Base-by-base conservation (phyloP, 2,888 invertebrate species). In the Apoderus coryli region DNA sequence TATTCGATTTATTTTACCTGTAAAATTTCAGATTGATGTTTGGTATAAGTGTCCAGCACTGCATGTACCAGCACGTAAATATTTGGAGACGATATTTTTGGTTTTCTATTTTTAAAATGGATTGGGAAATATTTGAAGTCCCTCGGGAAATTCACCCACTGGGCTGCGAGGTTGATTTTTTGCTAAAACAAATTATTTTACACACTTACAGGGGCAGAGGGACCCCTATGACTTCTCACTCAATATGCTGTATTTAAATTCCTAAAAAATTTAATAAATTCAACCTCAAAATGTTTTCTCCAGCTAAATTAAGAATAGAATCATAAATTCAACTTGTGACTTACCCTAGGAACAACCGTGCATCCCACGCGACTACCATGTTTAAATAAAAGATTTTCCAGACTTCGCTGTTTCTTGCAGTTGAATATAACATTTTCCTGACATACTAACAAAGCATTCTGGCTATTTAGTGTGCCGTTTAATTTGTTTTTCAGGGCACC, bases 401-500 rank as follows among this genome's bases (percentile, higher is more conserved):
- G 45, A 28, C 55, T 53, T 13, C 55, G 45, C 16, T 44, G 44
- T 31, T 47, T 45, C 25, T 43, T 45, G 4, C 48, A 40, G 25
- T 54, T 49, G 5, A 48, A 44, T 14, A 55, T 43, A 10, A 48
- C 38, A 16, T 36, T 40, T 29, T 50, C 50, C 10, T 46, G 46
- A 40, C 53, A 53, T 3, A 58, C 47, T 30, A 60, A 35, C 7
- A 59, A 45, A 3, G 59, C 54, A 34, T 58, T 57, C 27, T 54
- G 51, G 10, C 47, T 38, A 36, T 50, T 56, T 22, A 59, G 35
- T 6, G 56, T 58, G 3, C 57, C 69, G 19, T 68, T 64, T 27
- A 85, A 64, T 45, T 77, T 76, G 46, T 69, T 67, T 48, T 71
- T 68, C 38, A 82, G 67, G 14, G 72, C 69, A 29, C 72, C 69